Evolutionary conservation across 2,888 invertebrate species (phyloP).

Genomic region (Thymelicus acteon): DNA sequence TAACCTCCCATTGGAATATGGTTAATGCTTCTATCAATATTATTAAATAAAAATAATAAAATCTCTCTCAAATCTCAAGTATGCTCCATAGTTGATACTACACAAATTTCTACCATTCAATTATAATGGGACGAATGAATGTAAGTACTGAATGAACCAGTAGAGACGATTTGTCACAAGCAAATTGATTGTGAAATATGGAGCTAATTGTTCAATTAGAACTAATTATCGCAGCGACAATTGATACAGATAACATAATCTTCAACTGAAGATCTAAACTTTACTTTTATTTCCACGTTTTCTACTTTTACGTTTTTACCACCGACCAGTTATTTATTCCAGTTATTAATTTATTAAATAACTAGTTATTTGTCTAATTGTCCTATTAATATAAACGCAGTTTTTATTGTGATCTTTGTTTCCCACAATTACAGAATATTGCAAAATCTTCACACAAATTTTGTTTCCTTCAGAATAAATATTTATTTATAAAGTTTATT

Average conservation of each 20-base stretch:
- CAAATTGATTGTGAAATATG: slow-evolving; percentile 36
- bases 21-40: no score
- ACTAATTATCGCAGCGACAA: slow-evolving; percentile 26
- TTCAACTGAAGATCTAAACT: slow-evolving; percentile 13
- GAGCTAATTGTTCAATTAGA: slow-evolving; percentile 34
- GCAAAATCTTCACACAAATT: slow-evolving; percentile 1
- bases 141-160: slow-evolving; percentile 12
- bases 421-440: background rate
- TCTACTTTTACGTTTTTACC: background rate
- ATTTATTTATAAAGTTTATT: background rate
- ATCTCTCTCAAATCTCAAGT: no score
- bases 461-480: background rate
- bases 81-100: no score
- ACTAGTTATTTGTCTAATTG: background rate
- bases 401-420: background rate
- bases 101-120: background rate
- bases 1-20: no score
- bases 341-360: background rate
- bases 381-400: background rate
- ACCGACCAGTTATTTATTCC: background rate
- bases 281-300: background rate
- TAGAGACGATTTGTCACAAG: slow-evolving; percentile 30
- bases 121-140: background rate
- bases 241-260: slow-evolving; percentile 28
- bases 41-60: no score